Evolutionary conservation across 2,888 invertebrate species (phyloP).

Genomic region (Cantharis nigra): DNA sequence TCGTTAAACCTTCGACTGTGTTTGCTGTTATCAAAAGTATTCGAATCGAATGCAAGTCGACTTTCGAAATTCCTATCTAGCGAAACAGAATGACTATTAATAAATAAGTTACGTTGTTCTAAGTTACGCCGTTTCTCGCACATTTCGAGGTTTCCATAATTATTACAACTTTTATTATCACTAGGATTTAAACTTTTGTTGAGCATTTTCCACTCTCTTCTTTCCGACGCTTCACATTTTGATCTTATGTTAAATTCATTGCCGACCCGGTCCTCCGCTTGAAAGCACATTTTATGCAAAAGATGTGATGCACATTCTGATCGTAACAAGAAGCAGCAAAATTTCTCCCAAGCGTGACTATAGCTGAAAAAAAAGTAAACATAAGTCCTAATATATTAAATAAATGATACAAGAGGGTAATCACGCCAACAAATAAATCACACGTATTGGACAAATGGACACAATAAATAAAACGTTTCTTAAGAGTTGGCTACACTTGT

Average conservation of each 20-base stretch:
- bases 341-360: neutral
- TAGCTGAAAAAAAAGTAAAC: neutral
- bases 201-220: neutral
- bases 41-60: neutral
- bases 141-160: neutral
- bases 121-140: neutral
- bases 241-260: conserved; percentile 1
- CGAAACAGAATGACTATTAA: neutral
- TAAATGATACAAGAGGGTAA: neutral
- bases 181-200: neutral
- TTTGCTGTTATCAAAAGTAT: neutral
- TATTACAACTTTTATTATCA: neutral
- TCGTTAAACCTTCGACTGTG: neutral
- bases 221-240: conserved; percentile 11
- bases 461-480: neutral
- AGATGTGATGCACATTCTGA: conserved; percentile 5
- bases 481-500: neutral
- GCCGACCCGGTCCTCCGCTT: neutral
- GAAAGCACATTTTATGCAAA: conserved; percentile 19
- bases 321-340: neutral
- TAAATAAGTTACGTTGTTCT: neutral
- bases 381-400: neutral
- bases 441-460: neutral
- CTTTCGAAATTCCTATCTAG: neutral
- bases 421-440: neutral